phyloP scores from a whole-genome alignment of 2,888 invertebrate genomes.

The Coenonympha arcania region DNA sequence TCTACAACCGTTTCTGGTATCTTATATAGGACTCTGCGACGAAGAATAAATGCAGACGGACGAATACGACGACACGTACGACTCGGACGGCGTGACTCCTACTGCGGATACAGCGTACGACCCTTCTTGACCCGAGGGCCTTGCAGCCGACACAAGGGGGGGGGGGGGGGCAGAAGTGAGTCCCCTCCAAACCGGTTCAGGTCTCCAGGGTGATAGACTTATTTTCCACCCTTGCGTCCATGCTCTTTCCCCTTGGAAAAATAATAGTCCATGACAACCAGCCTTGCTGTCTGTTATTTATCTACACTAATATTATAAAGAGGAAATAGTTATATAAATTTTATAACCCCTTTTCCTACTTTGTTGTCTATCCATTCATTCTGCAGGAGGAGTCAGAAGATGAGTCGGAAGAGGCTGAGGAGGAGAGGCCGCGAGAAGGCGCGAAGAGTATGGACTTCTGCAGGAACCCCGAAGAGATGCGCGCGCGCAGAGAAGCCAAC shows the following conservation, averaged over 20 bases:
- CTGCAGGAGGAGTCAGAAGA: slow-evolving; percentile 43
- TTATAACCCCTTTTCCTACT: too few relatives aligned
- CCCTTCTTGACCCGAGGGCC: slow-evolving; percentile 58
- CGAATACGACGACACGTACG: slow-evolving; percentile 95
- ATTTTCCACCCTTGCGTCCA: too few relatives aligned
- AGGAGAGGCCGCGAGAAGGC: slow-evolving; percentile 33
- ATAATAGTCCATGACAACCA: too few relatives aligned
- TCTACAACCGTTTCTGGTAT: not conserved
- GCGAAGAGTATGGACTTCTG: slow-evolving; percentile 72
- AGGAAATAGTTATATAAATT: too few relatives aligned
- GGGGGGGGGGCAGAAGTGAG: slow-evolving; percentile 26
- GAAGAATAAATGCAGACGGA: slow-evolving; percentile 64
- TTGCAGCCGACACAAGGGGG: slow-evolving; percentile 10
- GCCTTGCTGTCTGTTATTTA: too few relatives aligned
- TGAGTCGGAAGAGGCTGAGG: slow-evolving; percentile 38
- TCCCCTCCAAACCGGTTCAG: not conserved
- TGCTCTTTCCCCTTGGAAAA: too few relatives aligned
- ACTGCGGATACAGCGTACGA: slow-evolving; percentile 44
- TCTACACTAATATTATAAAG: too few relatives aligned
- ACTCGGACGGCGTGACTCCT: slow-evolving; percentile 73
- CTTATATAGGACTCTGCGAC: not conserved
- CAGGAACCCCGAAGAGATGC: slow-evolving; percentile 82
- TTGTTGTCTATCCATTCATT: not conserved
- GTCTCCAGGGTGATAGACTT: too few relatives aligned
- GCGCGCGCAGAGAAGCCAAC: slow-evolving; percentile 79